These are phyloP conservation scores for Protodeltote pygarga DNA, from an alignment of 2,888 invertebrate species.

Conservation along the genomic window DNA sequence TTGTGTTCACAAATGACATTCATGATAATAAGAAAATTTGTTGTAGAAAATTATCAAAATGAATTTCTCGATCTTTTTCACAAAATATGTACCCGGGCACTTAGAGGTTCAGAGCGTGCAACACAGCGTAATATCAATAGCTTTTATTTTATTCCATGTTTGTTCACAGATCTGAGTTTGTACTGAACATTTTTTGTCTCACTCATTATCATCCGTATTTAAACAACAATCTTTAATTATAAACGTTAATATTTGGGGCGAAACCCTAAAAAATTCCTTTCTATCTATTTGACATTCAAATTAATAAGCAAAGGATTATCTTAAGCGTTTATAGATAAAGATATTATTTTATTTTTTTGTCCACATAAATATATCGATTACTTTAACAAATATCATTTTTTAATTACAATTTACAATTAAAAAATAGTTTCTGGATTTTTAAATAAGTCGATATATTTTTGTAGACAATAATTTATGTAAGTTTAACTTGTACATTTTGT, in stretches of 20 bases:
- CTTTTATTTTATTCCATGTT: constrained; percentile 41
- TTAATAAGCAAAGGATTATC: constrained; percentile 39
- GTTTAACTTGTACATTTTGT: constrained; percentile 75
- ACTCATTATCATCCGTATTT: constrained; percentile 36
- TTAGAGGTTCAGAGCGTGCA: constrained; percentile 59
- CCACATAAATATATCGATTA: constrained; percentile 45
- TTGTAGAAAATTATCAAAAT: constrained; percentile 9
- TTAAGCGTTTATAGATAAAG: constrained; percentile 32
- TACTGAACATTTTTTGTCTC: constrained; percentile 50
- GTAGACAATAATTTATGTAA: constrained; percentile 52
- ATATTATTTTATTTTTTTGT: constrained; percentile 29
- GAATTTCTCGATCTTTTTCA: constrained; percentile 20
- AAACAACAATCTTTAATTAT: constrained; percentile 38
- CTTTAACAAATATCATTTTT: constrained; percentile 44
- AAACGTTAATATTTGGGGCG: constrained; percentile 30
- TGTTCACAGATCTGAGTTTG: constrained; percentile 63
- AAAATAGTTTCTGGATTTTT: constrained; percentile 38
- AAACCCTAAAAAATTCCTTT: constrained; percentile 35
- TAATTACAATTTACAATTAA: constrained; percentile 13
- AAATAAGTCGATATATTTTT: constrained; percentile 47
- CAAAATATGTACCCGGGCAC: constrained; percentile 49
- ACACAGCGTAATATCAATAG: constrained; percentile 56
- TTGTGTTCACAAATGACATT: constrained; percentile 37
- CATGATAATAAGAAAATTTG: constrained; percentile 10
- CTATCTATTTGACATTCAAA: constrained; percentile 43